Evolutionary conservation across 2,797 vertebrate species (phyloP), one percentile per base, ranked within the genome.

Genomic region (Poecilia picta): DNA sequence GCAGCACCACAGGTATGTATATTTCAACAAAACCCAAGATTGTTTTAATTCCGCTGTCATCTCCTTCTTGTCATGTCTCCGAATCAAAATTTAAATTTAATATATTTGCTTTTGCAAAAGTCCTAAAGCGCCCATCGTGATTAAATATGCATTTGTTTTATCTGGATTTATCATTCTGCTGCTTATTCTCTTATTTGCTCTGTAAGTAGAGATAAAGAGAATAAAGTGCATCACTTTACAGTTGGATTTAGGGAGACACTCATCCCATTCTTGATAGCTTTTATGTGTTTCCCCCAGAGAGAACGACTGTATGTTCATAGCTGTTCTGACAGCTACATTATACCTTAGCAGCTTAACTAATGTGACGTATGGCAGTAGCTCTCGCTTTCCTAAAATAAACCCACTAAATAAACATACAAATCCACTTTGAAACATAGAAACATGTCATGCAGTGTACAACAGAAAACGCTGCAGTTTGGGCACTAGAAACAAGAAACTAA

Each of bases 131-230:
- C 76, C 82, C 78, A 13, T 7, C 20, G 75, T 89, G 84, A 91
- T 93, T 88, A 93, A 94, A 92, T 89, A 93, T 89, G 62, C 81
- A 91, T 93, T 81, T 81, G 75, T 81, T 55, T 62, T 76, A 85
- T 90, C 86, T 73, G 78, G 78, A 90, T 93, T 62, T 78, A 83
- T 90, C 83, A 81, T 83, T 90, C 71, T 33, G 78, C 75, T 85
- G 77, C 71, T 91, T 88, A 80, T 88, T 73, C 82, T 85, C 77
- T 86, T 79, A 89, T 84, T 81, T 87, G 76, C 43, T 89, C 77
- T 74, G 81, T 87, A 82, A 84, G 81, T 90, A 89, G 74, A 84
- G 83, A 87, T 91, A 89, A 91, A 91, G 77, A 70, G 74, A 75
- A 87, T 89, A 77, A 90, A 88, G 83, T 81, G 80, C 76, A 68